Base-by-base conservation (phyloP, 2,888 invertebrate species). In the Scaptomyza flava region DNA sequence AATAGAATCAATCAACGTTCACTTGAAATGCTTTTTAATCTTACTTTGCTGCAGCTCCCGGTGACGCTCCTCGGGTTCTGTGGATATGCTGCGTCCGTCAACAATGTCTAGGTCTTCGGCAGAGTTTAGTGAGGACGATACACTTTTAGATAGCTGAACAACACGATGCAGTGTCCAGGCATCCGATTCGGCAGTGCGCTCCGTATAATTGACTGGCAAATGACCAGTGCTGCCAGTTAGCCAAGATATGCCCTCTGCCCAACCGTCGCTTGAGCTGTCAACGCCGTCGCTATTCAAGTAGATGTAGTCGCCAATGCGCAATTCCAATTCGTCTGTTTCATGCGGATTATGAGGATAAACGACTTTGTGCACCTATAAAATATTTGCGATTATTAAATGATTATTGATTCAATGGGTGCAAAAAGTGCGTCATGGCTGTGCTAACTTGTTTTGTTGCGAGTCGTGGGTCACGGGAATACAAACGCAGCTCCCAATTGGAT, bases 91-190 rank as follows among this genome's bases (percentile, higher is more conserved):
- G 17, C 89, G 85, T 14, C 91, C 91, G 77, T 92, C 92, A 5
- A 90, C 90, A 71, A 90, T 89, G 63, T 91, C 91, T 56, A 89
- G 78, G 59, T 91, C 92, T 46, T 91, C 91, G 41, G 89, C 89
- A 8, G 91, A 91, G 33, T 89, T 90, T 27, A 91, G 74, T n/a
- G 92, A 92, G 9, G 92, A 91, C 9, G 91, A 90, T 51, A 90
- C 83, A 48, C 92, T 82, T 89, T 92, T 89, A 9, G 92, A 91
- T 17, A 95, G 90, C 2, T 94, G 93, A 17, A 96, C 93, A 48
- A 95, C 94, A 57, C 95, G 94, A 85, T 98, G 98, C 54, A 98
- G 91, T 12, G 97, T 97, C 98, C 98, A 98, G 4, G 97, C 96
- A 92, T 97, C 97, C 0, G 97, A 96, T 91, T 98, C 97, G 0